Evolutionary conservation across 2,888 invertebrate species (phyloP).

Genomic region (Oegoconia quadripuncta): DNA sequence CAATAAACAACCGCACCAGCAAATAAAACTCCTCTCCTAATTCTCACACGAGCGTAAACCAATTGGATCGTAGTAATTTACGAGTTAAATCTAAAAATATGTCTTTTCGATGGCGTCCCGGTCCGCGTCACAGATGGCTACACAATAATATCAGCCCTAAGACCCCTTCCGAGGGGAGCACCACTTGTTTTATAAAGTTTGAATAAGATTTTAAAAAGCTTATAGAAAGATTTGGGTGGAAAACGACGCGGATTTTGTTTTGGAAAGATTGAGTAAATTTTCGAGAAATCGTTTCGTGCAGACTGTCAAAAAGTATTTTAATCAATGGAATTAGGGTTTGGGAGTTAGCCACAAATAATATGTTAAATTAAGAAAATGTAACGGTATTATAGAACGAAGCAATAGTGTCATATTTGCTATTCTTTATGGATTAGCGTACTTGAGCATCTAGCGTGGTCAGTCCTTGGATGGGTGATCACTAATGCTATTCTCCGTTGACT

Average conservation of each 20-base stretch:
- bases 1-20: conserved; percentile 60
- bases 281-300: conserved; percentile 7
- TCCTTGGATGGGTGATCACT: too few relatives aligned
- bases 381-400: too few relatives aligned
- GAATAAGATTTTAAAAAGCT: conserved; percentile 76
- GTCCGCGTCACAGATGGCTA: conserved; percentile 73
- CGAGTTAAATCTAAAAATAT: conserved; percentile 78
- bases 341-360: not conserved
- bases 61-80: conserved; percentile 75
- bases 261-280: conserved; percentile 36
- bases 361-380: not conserved
- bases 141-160: conserved; percentile 66
- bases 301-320: too few relatives aligned
- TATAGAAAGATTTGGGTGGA: conserved; percentile 47
- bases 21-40: conserved; percentile 65
- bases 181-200: conserved; percentile 76
- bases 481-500: too few relatives aligned
- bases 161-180: conserved; percentile 60
- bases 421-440: too few relatives aligned
- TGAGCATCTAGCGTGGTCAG: too few relatives aligned
- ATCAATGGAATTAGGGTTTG: too few relatives aligned
- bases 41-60: conserved; percentile 75
- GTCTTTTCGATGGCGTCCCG: conserved; percentile 68
- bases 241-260: conserved; percentile 43
- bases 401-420: too few relatives aligned